These are phyloP conservation scores for Lycia hirtaria DNA, from an alignment of 2,888 invertebrate species.

Conservation along the genomic window DNA sequence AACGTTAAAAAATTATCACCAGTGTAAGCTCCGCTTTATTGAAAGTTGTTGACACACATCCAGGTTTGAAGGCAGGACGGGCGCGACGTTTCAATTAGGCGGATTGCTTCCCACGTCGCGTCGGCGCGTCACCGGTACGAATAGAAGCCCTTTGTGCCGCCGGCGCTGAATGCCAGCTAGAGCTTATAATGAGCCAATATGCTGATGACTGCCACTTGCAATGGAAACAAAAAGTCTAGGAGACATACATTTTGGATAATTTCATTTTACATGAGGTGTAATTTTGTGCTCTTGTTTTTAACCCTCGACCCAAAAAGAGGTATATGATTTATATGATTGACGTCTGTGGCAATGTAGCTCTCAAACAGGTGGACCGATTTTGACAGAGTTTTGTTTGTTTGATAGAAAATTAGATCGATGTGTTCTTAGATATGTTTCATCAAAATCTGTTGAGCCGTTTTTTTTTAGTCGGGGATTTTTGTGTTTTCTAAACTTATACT, in stretches of 20 bases:
- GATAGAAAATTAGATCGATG: too few relatives aligned
- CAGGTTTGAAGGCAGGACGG: constrained; percentile 43
- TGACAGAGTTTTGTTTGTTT: too few relatives aligned
- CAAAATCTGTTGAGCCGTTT: too few relatives aligned
- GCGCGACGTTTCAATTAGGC: constrained; percentile 70
- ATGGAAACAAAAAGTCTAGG: not conserved
- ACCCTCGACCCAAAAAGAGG: too few relatives aligned
- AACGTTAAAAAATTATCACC: not conserved
- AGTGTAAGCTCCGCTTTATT: constrained; percentile 19
- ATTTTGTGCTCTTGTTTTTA: too few relatives aligned
- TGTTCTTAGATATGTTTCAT: too few relatives aligned
- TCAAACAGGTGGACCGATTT: too few relatives aligned
- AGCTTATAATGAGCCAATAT: constrained; percentile 47
- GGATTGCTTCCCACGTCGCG: constrained; percentile 68
- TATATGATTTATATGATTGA: too few relatives aligned
- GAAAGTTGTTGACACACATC: constrained; percentile 55
- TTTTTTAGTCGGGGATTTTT: too few relatives aligned
- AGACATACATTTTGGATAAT: not conserved
- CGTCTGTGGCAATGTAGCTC: too few relatives aligned
- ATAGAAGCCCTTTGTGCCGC: constrained; percentile 62
- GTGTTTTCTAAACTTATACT: too few relatives aligned
- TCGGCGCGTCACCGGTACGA: constrained; percentile 72
- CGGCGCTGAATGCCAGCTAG: constrained; percentile 40
- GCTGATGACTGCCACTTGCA: constrained; percentile 45
- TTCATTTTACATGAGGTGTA: not conserved